Conservation (phyloP, 1,140 invertebrate genomes). For the Pogonognathellus flavescens region DNA sequence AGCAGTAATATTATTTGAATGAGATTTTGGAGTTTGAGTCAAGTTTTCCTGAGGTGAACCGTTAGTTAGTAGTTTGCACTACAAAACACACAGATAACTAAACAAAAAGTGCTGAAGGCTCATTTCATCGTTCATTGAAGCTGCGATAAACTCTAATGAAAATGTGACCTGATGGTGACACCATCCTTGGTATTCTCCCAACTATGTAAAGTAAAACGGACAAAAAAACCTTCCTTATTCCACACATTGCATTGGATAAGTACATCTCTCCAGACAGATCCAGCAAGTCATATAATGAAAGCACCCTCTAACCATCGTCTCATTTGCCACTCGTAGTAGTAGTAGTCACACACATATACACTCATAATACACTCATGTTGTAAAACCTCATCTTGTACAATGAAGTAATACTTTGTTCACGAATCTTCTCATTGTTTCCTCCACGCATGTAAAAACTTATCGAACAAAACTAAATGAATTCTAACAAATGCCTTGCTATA, state of each 20-base stretch:
- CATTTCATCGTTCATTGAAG: conserved; percentile 61
- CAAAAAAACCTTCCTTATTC: conserved; percentile 9
- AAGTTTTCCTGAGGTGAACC: conserved; percentile 9
- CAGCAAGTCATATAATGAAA: no score
- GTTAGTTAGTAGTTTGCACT: conserved; percentile 33
- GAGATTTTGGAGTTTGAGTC: not conserved
- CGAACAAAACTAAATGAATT: conserved; percentile 19
- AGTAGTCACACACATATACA: no score
- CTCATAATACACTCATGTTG: not conserved
- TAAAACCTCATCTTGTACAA: not conserved
- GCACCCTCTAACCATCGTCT: no score
- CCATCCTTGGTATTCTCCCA: conserved; percentile 27
- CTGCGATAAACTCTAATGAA: conserved; percentile 60
- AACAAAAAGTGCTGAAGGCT: conserved; percentile 60
- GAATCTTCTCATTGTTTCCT: not conserved
- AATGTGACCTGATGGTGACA: conserved; percentile 61
- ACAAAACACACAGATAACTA: conserved; percentile 17
- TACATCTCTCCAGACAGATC: no score
- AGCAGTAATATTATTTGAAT: conserved; percentile 16
- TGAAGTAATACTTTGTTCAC: not conserved
- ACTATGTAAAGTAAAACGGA: conserved; percentile 10
- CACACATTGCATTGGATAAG: no score
- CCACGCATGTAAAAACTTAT: not conserved
- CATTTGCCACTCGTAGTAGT: no score
- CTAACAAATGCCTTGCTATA: not conserved